Evolutionary conservation across 2,797 vertebrate species (phyloP), one percentile per base, ranked within the genome.

Genomic region (Sebastiscus albofasciatus): DNA sequence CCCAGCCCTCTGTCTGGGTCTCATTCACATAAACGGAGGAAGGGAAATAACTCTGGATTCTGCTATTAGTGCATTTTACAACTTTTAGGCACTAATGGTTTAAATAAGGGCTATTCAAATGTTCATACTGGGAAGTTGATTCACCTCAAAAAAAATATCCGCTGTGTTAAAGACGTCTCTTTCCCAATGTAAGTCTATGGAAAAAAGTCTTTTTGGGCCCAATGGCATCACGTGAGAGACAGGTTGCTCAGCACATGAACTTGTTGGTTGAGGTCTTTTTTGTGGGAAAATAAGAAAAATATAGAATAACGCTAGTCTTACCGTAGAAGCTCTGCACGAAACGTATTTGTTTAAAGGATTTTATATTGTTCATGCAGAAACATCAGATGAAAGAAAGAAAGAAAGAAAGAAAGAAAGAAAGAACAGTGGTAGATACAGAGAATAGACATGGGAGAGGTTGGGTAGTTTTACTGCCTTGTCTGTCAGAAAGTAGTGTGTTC

Each of bases 401-500:
- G 22, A 73, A 20, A 60, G 9, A 66, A 18, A 54, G 18, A 54
- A 39, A 34, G 20, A 72, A 16, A 58, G 7, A 64, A 18, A 55
- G 20, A 54, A 11, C 46, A 55, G 6, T 3, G n/a, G 36, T 39
- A 39, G 46, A 64, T 6, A 9, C 36, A 77, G 8, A 56, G 12
- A 77, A 52, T 34, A 72, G 31, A 69, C 27, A 61, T 14, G 52
- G 59, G 31, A 64, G 60, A 56, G 62, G 16, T 59, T 31, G 33
- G 22, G 24, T 66, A 39, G 71, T 85, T 84, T 65, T 4, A 75
- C 64, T 11, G 6, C 56, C 64, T 67, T 67, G 70, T 77, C 65
- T 74, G 54, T 79, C 74, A 82, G 75, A 86, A 84, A 78, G 73
- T 79, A 59, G 58, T 14, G 22, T 64, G 29, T 49, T 75, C 69